Evolutionary conservation across 2,797 vertebrate genomes (phyloP).

Genomic region (Schizopygopsis malacanthus): DNA sequence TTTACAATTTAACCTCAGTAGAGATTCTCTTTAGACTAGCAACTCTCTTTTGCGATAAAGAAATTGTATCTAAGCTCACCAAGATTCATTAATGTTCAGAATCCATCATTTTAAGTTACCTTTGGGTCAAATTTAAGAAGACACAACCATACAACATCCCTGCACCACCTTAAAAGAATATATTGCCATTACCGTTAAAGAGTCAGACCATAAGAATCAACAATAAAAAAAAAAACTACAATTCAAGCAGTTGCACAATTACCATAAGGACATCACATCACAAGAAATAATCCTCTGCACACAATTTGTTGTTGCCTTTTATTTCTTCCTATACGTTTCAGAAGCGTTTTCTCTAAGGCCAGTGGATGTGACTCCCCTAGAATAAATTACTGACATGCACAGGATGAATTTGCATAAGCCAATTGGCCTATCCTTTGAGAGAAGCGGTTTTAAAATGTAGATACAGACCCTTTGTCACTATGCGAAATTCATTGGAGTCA

Average conservation of each 20-base stretch:
- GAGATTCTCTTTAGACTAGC: neutral
- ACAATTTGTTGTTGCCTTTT: conserved; percentile 42
- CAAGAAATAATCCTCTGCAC: conserved; percentile 52
- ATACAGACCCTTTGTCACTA: conserved; percentile 39
- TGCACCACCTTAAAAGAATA: conserved; percentile 23
- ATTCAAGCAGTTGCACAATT: conserved; percentile 54
- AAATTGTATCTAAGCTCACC: neutral
- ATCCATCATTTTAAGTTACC: conserved; percentile 37
- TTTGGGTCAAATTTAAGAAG: conserved; percentile 31
- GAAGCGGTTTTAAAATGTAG: conserved; percentile 55
- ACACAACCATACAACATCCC: neutral
- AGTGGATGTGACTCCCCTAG: conserved; percentile 46
- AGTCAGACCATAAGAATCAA: conserved; percentile 50
- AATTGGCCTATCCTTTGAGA: conserved; percentile 58
- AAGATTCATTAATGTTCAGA: conserved; percentile 31
- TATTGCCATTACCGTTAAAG: conserved; percentile 39
- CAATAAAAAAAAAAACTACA: conserved; percentile 44
- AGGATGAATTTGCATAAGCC: conserved; percentile 64
- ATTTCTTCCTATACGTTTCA: conserved; percentile 42
- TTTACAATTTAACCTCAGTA: neutral
- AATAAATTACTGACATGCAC: conserved; percentile 61
- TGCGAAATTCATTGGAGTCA: conserved; percentile 50
- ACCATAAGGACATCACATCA: conserved; percentile 51
- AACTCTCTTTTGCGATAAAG: neutral
- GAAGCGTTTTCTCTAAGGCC: conserved; percentile 49